phyloP scores from a whole-genome alignment of 2,888 invertebrate species.

The Parnassius mnemosyne region DNA sequence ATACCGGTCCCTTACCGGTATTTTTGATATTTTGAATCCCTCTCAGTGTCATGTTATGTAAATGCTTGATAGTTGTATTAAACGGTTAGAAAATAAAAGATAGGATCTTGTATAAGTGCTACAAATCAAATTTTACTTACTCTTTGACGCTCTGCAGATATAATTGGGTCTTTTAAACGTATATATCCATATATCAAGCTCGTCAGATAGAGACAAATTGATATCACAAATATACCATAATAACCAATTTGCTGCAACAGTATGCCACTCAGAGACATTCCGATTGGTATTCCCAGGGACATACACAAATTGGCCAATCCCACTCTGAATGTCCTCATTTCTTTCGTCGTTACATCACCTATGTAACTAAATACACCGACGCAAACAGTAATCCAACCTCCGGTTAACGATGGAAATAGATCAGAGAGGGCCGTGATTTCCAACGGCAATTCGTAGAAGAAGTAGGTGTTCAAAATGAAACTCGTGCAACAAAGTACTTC shows the following conservation, averaged over 20 bases:
- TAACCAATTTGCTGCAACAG: conserved; percentile 74
- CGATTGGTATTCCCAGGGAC: conserved; percentile 81
- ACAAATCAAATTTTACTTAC: conserved; percentile 48
- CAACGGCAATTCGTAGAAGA: conserved; percentile 80
- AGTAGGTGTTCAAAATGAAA: conserved; percentile 78
- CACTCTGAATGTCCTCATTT: conserved; percentile 82
- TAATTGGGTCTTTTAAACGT: conserved; percentile 67
- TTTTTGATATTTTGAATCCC: no score
- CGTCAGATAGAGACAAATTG: conserved; percentile 73
- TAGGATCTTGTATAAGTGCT: no score
- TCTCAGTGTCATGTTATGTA: no score
- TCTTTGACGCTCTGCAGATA: conserved; percentile 62
- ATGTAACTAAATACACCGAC: conserved; percentile 83
- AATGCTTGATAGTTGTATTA: no score
- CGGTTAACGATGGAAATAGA: conserved; percentile 78
- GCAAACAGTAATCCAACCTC: conserved; percentile 81
- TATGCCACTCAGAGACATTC: conserved; percentile 80
- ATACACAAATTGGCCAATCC: conserved; percentile 82
- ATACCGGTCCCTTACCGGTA: no score
- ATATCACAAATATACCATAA: conserved; percentile 75
- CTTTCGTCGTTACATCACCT: conserved; percentile 80
- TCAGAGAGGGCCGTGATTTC: conserved; percentile 79
- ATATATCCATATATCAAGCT: conserved; percentile 76
- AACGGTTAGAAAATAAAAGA: no score
- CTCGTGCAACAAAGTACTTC: conserved; percentile 77